Conservation (phyloP, 2,113 vertebrate species). For the Chroicocephalus ridibundus region DNA sequence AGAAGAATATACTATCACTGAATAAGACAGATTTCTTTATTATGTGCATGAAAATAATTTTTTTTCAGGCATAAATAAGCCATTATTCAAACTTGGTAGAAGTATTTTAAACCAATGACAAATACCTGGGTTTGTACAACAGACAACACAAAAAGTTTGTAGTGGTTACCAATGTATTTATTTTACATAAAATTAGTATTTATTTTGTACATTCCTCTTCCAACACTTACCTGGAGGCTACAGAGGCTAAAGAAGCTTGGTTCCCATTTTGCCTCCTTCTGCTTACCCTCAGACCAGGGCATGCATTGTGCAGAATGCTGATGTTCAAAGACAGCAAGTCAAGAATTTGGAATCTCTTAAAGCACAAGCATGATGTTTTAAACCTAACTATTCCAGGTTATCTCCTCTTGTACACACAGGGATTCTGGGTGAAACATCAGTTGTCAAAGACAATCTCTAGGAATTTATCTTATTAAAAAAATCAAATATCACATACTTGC, state of each 20-base stretch:
- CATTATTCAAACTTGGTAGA: conserved; percentile 40
- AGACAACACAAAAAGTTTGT: background rate
- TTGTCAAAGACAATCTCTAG: background rate
- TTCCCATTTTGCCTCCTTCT: background rate
- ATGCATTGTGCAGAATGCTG: background rate
- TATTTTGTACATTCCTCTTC: background rate
- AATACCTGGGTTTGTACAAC: background rate
- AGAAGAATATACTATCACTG: conserved; percentile 72
- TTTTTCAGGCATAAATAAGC: conserved; percentile 52
- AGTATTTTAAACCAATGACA: conserved; percentile 32
- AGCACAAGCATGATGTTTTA: background rate
- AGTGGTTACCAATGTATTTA: background rate
- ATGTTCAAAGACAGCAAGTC: background rate
- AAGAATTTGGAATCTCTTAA: background rate
- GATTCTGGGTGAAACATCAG: background rate
- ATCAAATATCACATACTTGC: background rate
- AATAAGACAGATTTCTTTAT: conserved; percentile 80
- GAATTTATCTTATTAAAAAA: background rate
- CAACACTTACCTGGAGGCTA: background rate
- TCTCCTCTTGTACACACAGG: background rate
- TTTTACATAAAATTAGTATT: background rate
- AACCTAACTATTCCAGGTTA: background rate
- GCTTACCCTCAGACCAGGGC: background rate
- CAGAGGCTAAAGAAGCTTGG: background rate
- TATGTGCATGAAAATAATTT: conserved; percentile 67